Conservation (phyloP, 1,140 invertebrate species). For the Brachionus plicatilis region DNA sequence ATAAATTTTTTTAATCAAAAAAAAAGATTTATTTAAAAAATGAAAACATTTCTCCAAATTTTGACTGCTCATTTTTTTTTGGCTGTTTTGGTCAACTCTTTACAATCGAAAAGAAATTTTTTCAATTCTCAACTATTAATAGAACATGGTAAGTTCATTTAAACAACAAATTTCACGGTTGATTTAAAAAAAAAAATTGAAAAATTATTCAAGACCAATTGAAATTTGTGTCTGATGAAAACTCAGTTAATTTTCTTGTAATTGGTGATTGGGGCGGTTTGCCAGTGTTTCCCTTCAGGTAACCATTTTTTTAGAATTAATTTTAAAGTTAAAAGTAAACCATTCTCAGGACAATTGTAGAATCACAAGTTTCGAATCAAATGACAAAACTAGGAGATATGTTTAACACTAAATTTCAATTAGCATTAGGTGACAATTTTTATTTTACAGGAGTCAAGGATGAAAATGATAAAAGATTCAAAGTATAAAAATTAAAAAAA, state of each 20-base stretch:
- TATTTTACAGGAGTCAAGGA: conserved; percentile 45
- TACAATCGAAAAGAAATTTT: not conserved
- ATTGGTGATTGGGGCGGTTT: conserved; percentile 50
- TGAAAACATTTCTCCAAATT: not conserved
- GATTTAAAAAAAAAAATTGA: not conserved
- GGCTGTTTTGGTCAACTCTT: not conserved
- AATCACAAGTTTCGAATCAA: not conserved
- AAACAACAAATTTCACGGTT: not conserved
- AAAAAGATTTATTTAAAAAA: not conserved
- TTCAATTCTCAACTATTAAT: not conserved
- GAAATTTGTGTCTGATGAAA: not conserved
- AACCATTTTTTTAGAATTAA: not conserved
- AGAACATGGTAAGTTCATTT: not conserved
- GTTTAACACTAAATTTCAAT: conserved; percentile 36
- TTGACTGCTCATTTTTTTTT: not conserved
- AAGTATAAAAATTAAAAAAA: conserved; percentile 40
- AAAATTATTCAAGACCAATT: not conserved
- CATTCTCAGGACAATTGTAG: not conserved
- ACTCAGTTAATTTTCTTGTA: not conserved
- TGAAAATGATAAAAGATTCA: conserved; percentile 45
- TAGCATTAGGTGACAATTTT: conserved; percentile 47
- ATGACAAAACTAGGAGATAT: conserved; percentile 30
- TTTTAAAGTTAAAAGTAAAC: no score
- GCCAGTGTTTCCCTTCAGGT: conserved; percentile 47
- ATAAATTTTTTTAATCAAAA: not conserved